Conservation (phyloP, 2,888 invertebrate species). For the Didymodactylos carnosus region DNA sequence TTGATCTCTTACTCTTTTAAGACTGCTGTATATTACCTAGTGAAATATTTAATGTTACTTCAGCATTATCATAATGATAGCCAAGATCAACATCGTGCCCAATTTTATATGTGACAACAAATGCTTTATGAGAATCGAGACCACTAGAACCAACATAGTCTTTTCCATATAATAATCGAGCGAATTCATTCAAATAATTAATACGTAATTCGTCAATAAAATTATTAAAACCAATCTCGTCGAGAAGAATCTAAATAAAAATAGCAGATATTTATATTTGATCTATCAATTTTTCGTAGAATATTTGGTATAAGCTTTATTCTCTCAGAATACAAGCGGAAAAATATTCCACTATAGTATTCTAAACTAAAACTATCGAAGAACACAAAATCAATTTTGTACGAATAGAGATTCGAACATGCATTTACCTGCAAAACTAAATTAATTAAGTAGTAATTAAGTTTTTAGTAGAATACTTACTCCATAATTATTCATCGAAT, state of each 20-base stretch:
- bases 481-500: constrained; percentile 37
- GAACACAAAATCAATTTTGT: too few species aligned
- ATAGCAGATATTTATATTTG: background rate
- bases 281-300: background rate
- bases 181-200: constrained; percentile 28
- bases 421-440: too few species aligned
- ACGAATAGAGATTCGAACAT: too few species aligned
- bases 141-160: constrained; percentile 22
- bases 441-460: too few species aligned
- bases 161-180: constrained; percentile 27
- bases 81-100: constrained; percentile 30
- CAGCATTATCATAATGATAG: constrained; percentile 37
- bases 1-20: too few species aligned
- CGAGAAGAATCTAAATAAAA: constrained; percentile 26
- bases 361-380: too few species aligned
- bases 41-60: constrained; percentile 35
- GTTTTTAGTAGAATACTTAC: constrained; percentile 24
- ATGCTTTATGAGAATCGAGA: constrained; percentile 36
- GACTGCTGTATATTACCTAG: too few species aligned
- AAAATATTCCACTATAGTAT: too few species aligned
- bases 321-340: too few species aligned
- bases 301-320: too few species aligned
- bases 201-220: constrained; percentile 29
- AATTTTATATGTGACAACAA: constrained; percentile 32
- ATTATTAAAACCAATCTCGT: constrained; percentile 32